Base-by-base conservation (phyloP, 2,888 invertebrate species). In the Hetaerina titia region DNA sequence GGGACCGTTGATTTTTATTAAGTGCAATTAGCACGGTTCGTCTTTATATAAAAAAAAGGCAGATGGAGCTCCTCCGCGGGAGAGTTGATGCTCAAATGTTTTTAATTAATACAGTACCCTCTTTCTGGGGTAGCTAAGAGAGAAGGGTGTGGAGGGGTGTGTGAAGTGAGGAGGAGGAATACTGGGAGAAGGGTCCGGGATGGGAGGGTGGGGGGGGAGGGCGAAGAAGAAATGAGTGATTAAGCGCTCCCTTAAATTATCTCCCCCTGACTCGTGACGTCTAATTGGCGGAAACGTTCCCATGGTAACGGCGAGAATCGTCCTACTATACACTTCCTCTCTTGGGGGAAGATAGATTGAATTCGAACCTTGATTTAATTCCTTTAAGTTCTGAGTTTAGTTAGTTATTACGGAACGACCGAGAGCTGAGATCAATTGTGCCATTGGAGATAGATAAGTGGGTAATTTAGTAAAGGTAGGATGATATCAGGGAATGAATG, bases 41-140 rank as follows among this genome's bases (percentile, higher is more conserved):
- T 81, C 81, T 81, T 81, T 81, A 81, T 81, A 81, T 31, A 31
- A 60, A 60, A 81, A n/a, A 22, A 15, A 81, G 15, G 31, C 13
- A n/a, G 31, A 81, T 25, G 81, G 15, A n/a, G 31, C 81, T 81
- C 31, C 31, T 81, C 81, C 81, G 45, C 22, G 15, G 31, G 81
- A 31, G 15, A 81, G 81, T 81, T 81, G 81, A 81, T 81, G 81
- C 81, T 81, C 81, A 25, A 11, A 81, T 81, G 81, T 81, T 25
- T 81, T 81, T 81, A 81, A 81, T 81, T 81, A 81, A 25, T 81
- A 15, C 81, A 81, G 81, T 81, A 13, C 81, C 81, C 81, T 31
- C n/a, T 81, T 81, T 31, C 81, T 31, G 9, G 31, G 31, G 11
- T 81, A 31, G 25, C 31, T 15, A 81, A 81, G 81, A 81, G 31